These are phyloP conservation scores for Napeogenes sylphis DNA, from an alignment of 2,888 invertebrate genomes.

Conservation along the genomic window DNA sequence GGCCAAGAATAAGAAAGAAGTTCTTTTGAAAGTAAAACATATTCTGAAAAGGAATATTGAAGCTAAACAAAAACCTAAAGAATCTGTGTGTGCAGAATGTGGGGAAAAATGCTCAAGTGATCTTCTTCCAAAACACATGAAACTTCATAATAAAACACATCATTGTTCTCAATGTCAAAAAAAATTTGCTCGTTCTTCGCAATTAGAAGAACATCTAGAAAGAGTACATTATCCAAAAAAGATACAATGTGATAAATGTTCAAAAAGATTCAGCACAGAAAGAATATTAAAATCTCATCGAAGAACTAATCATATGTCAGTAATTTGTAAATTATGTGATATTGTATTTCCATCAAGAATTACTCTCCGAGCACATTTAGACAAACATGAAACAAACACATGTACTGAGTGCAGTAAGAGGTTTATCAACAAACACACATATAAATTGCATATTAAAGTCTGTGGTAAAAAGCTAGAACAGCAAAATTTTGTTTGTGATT, in stretches of 20 bases:
- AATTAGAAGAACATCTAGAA: slow-evolving; percentile 48
- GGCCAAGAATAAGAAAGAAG: slow-evolving; percentile 41
- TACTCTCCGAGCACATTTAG: slow-evolving; percentile 48
- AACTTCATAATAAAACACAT: slow-evolving; percentile 41
- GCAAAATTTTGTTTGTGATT: slow-evolving; percentile 55
- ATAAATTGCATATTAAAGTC: slow-evolving; percentile 47
- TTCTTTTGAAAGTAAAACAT: slow-evolving; percentile 46
- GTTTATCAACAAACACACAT: slow-evolving; percentile 50
- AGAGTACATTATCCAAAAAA: slow-evolving; percentile 57
- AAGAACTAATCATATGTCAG: slow-evolving; percentile 47
- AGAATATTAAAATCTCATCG: slow-evolving; percentile 51
- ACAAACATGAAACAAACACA: slow-evolving; percentile 51
- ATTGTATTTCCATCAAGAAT: slow-evolving; percentile 53
- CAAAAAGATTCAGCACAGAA: slow-evolving; percentile 56
- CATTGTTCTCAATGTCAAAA: slow-evolving; percentile 54
- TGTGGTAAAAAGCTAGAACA: slow-evolving; percentile 45
- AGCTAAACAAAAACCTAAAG: slow-evolving; percentile 33
- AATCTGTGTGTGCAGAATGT: slow-evolving; percentile 51
- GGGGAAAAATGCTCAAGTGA: slow-evolving; percentile 44
- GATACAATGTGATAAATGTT: slow-evolving; percentile 50
- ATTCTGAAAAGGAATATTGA: slow-evolving; percentile 43
- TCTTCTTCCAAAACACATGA: slow-evolving; percentile 44
- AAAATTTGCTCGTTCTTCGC: slow-evolving; percentile 42
- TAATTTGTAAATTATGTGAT: slow-evolving; percentile 54
- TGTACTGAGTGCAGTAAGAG: slow-evolving; percentile 52